Evolutionary conservation across 1,140 invertebrate genomes (phyloP).

Genomic region (Macrosteles quadrilineatus): DNA sequence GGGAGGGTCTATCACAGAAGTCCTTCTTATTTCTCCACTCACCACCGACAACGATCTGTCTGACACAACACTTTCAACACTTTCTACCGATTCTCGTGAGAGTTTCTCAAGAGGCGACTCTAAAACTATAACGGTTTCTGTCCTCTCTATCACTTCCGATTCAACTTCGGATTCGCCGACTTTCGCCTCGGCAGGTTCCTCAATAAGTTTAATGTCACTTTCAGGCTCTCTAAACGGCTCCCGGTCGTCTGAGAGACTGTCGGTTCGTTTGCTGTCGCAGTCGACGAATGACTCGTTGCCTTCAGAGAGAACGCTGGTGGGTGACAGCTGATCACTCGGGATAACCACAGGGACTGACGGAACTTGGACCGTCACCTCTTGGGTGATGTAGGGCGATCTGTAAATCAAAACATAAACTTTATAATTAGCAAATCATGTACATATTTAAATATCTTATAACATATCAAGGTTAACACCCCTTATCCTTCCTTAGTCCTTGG

Average conservation of each 20-base stretch:
- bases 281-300: conserved; percentile 32
- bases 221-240: conserved; percentile 9
- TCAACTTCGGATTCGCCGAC: conserved; percentile 1
- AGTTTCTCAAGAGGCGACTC: conserved; percentile 21
- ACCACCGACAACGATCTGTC: conserved; percentile 8
- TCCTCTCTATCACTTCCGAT: too few relatives aligned
- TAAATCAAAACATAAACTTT: too few relatives aligned
- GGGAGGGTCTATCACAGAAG: conserved; percentile 26
- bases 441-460: too few relatives aligned
- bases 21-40: conserved; percentile 2
- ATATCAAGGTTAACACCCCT: too few relatives aligned
- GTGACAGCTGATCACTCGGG: background rate
- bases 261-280: conserved; percentile 25
- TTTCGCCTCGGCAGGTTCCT: background rate
- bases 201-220: too few relatives aligned
- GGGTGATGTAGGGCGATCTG: conserved; percentile 44
- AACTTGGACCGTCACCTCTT: conserved; percentile 30
- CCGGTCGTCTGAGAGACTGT: conserved; percentile 24
- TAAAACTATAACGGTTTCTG: background rate
- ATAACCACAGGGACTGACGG: background rate
- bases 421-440: too few relatives aligned
- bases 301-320: conserved; percentile 13
- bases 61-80: conserved; percentile 25
- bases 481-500: too few relatives aligned
- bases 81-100: conserved; percentile 14